These are phyloP conservation scores for Enoplosus armatus DNA, from an alignment of 2,797 vertebrate genomes.

Conservation along the genomic window DNA sequence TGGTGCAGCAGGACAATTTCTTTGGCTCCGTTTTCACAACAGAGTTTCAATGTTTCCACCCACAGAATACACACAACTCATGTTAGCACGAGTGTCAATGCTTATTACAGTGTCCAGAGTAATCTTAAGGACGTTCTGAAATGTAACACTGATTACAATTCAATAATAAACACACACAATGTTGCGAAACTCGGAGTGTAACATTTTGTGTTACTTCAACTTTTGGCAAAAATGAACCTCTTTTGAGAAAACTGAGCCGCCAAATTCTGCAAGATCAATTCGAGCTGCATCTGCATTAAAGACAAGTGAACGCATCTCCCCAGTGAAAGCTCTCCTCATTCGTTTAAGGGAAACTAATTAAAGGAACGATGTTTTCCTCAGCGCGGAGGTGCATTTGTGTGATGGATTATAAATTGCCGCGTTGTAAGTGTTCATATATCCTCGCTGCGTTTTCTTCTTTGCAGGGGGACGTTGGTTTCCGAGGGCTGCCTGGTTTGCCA, in stretches of 20 bases:
- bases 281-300: background rate
- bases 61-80: background rate
- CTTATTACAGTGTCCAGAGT: background rate
- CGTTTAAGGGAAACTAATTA: conserved; percentile 37
- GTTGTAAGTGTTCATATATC: conserved; percentile 26
- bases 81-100: background rate
- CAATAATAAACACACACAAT: background rate
- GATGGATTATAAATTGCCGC: conserved; percentile 28
- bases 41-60: background rate
- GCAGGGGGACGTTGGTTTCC: conserved; percentile 90
- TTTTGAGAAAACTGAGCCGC: background rate
- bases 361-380: conserved; percentile 15
- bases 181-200: background rate
- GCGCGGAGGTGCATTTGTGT: conserved; percentile 14
- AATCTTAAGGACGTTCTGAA: no score
- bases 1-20: background rate
- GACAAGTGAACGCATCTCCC: background rate
- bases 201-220: background rate
- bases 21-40: background rate
- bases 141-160: background rate
- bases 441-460: conserved; percentile 32
- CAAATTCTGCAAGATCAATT: background rate
- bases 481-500: conserved; percentile 86
- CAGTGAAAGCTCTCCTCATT: conserved; percentile 23
- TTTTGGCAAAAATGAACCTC: background rate